Evolutionary conservation across 2,888 invertebrate genomes (phyloP), one percentile per base, ranked within the genome.

Genomic region (Philereme vetulata): DNA sequence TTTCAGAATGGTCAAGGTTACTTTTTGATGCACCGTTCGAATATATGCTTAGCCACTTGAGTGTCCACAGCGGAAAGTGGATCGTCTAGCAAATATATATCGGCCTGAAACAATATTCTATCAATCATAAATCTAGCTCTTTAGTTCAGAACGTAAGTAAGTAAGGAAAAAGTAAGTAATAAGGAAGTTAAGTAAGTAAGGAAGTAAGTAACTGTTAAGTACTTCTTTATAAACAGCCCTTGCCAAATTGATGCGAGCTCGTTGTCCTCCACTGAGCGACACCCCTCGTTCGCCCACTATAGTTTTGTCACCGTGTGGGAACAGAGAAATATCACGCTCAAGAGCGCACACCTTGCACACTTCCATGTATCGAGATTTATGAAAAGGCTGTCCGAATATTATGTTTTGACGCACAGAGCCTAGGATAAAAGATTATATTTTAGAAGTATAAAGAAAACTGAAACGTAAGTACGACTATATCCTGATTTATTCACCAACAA

Each of bases 341-440:
- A 96, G 88, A 8, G 95, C 95, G 80, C 96, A 96, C 0, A 94
- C 95, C 75, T 93, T 94, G 38, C 97, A 89, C 11, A 95, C 95
- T 79, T 94, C 93, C 85, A 93, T 95, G 72, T 93, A 95, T 21
- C 94, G 93, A 8, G 84, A 64, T 60, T 84, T 90, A 52, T 80
- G 94, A 91, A 94, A 95, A 66, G 93, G 93, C 76, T 93, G 94
- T 0, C 98, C 98, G 81, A 99, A 99, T 0, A 98, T 84, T 70
- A 99, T 97, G 80, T 99, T 99, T 80, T 98, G 97, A 8, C 97
- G 94, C 0, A 99, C 95, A 32, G 96, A 96, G 5, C 95, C 94
- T 87, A 52, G 10, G 10, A 42, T 4, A 42, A 42, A 42, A 42
- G 5, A 21, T 44, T n/a, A 33, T 33, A n/a, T 4, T 7, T 48